Conservation (phyloP, 2,888 invertebrate species). For the Hyposoter dolosus region DNA sequence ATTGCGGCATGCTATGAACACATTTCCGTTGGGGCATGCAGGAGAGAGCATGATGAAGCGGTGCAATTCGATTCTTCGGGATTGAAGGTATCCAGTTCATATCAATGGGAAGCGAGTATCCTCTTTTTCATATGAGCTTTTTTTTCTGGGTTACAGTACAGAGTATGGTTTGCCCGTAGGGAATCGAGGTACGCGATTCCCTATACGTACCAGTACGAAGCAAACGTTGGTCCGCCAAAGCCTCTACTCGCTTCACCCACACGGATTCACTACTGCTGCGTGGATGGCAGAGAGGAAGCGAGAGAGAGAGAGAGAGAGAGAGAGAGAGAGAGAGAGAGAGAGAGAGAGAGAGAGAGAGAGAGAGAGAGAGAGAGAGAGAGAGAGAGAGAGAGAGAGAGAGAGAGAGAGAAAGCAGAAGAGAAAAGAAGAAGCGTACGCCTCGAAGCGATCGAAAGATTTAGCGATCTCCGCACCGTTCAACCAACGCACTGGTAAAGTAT, state of each 20-base stretch:
- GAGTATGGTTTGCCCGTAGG: background rate
- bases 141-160: background rate
- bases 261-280: background rate
- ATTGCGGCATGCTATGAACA: slow-evolving; percentile 22
- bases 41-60: background rate
- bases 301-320: too few species aligned
- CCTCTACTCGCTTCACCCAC: slow-evolving; percentile 4
- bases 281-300: background rate
- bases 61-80: slow-evolving; percentile 17
- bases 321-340: slow-evolving; percentile 9
- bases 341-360: slow-evolving; percentile 9
- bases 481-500: slow-evolving; percentile 34
- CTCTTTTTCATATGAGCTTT: background rate
- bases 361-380: slow-evolving; percentile 8
- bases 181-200: slow-evolving; percentile 1
- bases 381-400: background rate
- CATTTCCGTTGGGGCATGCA: slow-evolving; percentile 3
- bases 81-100: slow-evolving; percentile 5
- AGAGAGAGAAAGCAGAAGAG: slow-evolving; percentile 10
- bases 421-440: slow-evolving; percentile 44
- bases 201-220: slow-evolving; percentile 45
- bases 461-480: slow-evolving; percentile 40
- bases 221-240: slow-evolving; percentile 39
- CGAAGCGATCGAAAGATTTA: slow-evolving; percentile 60
- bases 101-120: background rate